A percentile compares a stretch with the other conserved stretches of the same genome.
Conservation (phyloP, 2,113 vertebrate genomes). For the Salvator merianae region DNA sequence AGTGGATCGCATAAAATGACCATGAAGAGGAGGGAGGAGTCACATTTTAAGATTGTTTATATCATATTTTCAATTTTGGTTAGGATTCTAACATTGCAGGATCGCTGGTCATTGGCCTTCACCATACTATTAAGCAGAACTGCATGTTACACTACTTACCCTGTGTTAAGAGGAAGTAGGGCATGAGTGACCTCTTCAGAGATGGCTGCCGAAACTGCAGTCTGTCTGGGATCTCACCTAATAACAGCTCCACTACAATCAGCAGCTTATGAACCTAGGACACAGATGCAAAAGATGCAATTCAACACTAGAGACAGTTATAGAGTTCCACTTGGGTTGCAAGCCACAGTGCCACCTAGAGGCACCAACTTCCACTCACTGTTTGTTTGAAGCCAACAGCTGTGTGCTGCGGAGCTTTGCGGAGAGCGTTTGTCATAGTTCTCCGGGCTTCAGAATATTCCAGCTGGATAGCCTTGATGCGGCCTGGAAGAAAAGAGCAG, state of each 20-base stretch:
- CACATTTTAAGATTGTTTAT: no score
- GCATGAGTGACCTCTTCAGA: constrained; percentile 95
- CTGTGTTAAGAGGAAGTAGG: constrained; percentile 97
- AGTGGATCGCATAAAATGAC: neutral
- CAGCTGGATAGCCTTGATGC: constrained; percentile 97
- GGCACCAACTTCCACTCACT: constrained; percentile 57
- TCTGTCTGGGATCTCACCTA: constrained; percentile 96
- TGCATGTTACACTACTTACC: constrained; percentile 65
- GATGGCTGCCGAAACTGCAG: constrained; percentile 97
- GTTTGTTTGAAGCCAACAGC: constrained; percentile 98
- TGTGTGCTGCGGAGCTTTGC: constrained; percentile 96
- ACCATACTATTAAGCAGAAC: neutral
- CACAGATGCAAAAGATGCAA: neutral
- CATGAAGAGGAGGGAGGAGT: neutral
- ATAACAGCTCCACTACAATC: constrained; percentile 93
- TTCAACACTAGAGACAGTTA: neutral
- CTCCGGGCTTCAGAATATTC: constrained; percentile 94
- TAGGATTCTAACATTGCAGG: neutral
- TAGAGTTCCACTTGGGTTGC: neutral
- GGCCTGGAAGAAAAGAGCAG: constrained; percentile 74
- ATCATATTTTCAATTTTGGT: neutral
- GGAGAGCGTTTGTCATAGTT: constrained; percentile 94
- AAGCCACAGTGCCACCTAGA: neutral
- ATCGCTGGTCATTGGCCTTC: neutral
- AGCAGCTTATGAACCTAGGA: constrained; percentile 94